A percentile compares a stretch with the other conserved stretches of the same genome.
These are phyloP conservation scores for Orchesellides sinensis DNA, from an alignment of 2,888 invertebrate genomes.

Conservation along the genomic window DNA sequence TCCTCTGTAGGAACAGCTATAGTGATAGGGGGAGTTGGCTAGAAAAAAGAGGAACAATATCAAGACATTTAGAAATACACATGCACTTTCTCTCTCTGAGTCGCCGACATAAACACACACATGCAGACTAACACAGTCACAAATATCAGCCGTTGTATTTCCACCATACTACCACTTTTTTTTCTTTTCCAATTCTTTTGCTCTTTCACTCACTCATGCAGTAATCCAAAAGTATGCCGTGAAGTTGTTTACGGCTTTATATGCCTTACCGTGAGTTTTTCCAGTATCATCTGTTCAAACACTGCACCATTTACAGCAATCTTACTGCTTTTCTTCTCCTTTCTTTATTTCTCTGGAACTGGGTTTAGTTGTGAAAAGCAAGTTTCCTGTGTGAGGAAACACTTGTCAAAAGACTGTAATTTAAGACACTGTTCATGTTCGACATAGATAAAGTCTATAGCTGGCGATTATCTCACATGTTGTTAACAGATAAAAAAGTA, in stretches of 20 bases:
- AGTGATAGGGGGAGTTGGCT: constrained; percentile 31
- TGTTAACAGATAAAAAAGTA: constrained; percentile 16
- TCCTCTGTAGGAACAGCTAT: background rate
- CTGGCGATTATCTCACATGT: constrained; percentile 36
- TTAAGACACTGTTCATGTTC: constrained; percentile 64
- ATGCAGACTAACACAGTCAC: constrained; percentile 24
- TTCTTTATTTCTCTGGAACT: constrained; percentile 11
- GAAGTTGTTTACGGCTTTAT: constrained; percentile 59
- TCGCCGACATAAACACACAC: background rate
- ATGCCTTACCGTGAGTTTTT: constrained; percentile 30
- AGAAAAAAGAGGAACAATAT: constrained; percentile 39
- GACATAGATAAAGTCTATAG: constrained; percentile 42
- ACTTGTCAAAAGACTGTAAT: constrained; percentile 64
- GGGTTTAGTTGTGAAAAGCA: constrained; percentile 48
- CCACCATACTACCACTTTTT: background rate
- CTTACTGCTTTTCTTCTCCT: constrained; percentile 29
- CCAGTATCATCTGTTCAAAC: constrained; percentile 36
- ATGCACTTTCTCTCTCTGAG: constrained; percentile 17
- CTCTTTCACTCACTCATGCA: constrained; percentile 11
- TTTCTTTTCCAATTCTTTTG: constrained; percentile 5
- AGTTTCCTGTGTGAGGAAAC: constrained; percentile 63
- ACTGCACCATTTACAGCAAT: constrained; percentile 9
- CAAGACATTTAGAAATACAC: constrained; percentile 40
- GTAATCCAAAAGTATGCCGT: constrained; percentile 28
- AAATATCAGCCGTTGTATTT: constrained; percentile 15